Evolutionary conservation across 2,888 invertebrate species (phyloP), one percentile per base, ranked within the genome.

Genomic region (Pammene aurita): DNA sequence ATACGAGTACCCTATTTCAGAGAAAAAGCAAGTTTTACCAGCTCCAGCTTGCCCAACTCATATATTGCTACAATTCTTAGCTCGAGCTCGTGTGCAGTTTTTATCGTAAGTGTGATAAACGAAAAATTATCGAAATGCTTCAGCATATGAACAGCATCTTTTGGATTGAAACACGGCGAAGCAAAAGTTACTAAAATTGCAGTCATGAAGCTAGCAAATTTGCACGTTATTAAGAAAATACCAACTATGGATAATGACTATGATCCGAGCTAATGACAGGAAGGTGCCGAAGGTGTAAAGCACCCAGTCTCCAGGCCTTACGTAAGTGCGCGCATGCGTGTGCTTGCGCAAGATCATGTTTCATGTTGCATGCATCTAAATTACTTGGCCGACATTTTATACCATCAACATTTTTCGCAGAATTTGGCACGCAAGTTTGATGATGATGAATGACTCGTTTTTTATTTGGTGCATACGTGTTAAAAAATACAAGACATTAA

Each of bases 251-350:
- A 11, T 38, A 26, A 11, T 18, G 38, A 48, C 60, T 48, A n/a
- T 16, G 41, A 34, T 60, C 5, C n/a, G 5, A 50, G 18, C 41
- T 41, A 62, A 62, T 50, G 11, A 2, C 50, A 18, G 62, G 62
- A 62, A 4, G n/a, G n/a, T n/a, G n/a, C n/a, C n/a, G 26, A 26
- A 62, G 62, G 62, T 18, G 62, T 50, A 38, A 62, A 62, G 10
- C 50, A 35, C 35, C 35, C 35, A 52, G 48, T 35, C 61, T 16
- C 13, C 38, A 14, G 41, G 16, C 61, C 38, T 62, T 18, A 50
- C 48, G 34, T 48, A 60, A 60, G 46, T 7, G 2, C 34, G 60
- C 61, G 14, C 16, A 62, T 62, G 62, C 41, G 50, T 52, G 57
- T 14, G n/a, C 18, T 62, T 50, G 50, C 62, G 62, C 18, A 62